Conservation (phyloP, 2,888 invertebrate species). For the Trichogramma evanescens region DNA sequence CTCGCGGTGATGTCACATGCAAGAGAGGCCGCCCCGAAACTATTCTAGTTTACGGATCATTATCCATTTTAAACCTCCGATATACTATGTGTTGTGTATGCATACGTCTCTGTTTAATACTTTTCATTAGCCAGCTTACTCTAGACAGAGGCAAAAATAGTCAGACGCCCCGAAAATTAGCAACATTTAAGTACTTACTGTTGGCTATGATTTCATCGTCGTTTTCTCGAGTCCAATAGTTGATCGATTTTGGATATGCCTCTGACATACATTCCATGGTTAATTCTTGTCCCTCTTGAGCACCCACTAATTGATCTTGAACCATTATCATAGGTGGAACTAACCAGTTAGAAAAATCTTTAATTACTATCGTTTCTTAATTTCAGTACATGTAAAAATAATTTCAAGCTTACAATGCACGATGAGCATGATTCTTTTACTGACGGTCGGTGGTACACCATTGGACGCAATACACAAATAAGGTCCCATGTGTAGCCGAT, state of each 20-base stretch:
- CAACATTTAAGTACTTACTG: slow-evolving; percentile 49
- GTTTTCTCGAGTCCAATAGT: slow-evolving; percentile 72
- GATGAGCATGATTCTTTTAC: slow-evolving; percentile 79
- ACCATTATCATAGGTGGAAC: slow-evolving; percentile 82
- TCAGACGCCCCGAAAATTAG: not conserved
- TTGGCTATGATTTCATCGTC: slow-evolving; percentile 67
- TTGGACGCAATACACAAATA: slow-evolving; percentile 74
- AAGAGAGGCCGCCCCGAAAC: not conserved
- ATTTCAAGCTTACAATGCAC: slow-evolving; percentile 68
- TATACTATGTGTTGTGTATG: slow-evolving; percentile 3
- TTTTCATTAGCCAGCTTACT: not conserved
- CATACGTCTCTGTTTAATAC: not conserved
- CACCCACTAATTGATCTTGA: slow-evolving; percentile 76
- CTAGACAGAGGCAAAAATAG: not conserved
- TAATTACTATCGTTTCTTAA: not conserved
- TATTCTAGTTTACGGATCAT: slow-evolving; percentile 26
- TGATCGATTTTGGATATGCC: slow-evolving; percentile 78
- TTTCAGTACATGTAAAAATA: not conserved
- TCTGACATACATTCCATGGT: slow-evolving; percentile 77
- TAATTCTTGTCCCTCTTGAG: slow-evolving; percentile 65
- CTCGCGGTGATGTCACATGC: not conserved
- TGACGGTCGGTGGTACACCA: slow-evolving; percentile 80
- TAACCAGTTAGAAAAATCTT: slow-evolving; percentile 38
- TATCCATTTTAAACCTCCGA: slow-evolving; percentile 26
- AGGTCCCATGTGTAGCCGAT: slow-evolving; percentile 69